Evolutionary conservation across 2,113 vertebrate species (phyloP), one percentile per base, ranked within the genome.

Genomic region (Rhinoderma darwinii): DNA sequence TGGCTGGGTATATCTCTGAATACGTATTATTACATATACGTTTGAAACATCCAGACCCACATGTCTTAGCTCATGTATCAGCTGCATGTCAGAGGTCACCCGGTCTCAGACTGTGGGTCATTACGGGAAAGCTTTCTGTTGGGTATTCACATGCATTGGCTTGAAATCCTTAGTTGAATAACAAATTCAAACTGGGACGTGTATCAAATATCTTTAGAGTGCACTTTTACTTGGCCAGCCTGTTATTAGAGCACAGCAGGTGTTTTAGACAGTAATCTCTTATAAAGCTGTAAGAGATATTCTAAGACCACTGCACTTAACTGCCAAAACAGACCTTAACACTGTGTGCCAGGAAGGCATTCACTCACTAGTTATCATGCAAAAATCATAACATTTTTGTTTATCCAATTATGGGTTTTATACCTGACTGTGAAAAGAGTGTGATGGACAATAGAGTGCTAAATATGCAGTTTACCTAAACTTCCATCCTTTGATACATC

Each of bases 261-360:
- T 86, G 85, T 54, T 66, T 73, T 30, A 32, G 51, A 22, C 35
- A 80, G 30, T 59, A 56, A 81, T 73, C 77, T 81, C 85, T 86
- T 77, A 44, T 41, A 86, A 81, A 79, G 39, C 17, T 86, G 75
- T 80, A 75, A 86, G 44, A 50, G 63, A 86, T 86, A 44, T 86
- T 44, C 74, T 80, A 73, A 86, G 35, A 41, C 39, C 44, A 35
- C 85, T 32, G 47, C 18, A 82, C 77, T 81, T 59, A 47, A 56
- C 25, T 59, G 50, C 82, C 50, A 59, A 86, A 86, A 77, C 37
- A 73, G 63, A 37, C 18, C 30, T 66, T 77, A 78, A 47, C 27
- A 81, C 30, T 10, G 14, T 32, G n/a, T 73, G 15, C 75, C 35
- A 61, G 50, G 83, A 61, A 44, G 56, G 9, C 22, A 39, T 39